These are phyloP conservation scores for Cosmia pyralina DNA, from an alignment of 2,888 invertebrate genomes.

Conservation along the genomic window DNA sequence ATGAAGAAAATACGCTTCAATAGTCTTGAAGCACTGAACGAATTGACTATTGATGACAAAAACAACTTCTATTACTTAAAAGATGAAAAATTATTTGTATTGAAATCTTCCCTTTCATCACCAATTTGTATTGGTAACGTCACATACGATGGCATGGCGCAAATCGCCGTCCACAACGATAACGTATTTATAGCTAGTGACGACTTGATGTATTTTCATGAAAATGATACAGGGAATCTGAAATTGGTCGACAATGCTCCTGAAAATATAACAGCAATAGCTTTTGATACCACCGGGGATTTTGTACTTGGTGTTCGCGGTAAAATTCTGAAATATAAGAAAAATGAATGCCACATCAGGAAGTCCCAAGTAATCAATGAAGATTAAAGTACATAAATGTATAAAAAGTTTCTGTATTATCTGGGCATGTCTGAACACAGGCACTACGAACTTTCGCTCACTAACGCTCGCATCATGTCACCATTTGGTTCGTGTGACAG, in stretches of 20 bases:
- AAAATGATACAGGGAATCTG: conserved; percentile 77
- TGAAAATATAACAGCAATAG: conserved; percentile 79
- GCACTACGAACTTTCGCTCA: too few species aligned
- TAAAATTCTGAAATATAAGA: conserved; percentile 79
- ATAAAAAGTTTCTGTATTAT: too few species aligned
- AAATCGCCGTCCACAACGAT: conserved; percentile 80
- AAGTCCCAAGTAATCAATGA: conserved; percentile 46
- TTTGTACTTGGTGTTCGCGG: conserved; percentile 79
- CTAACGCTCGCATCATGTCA: too few species aligned
- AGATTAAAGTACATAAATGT: not conserved
- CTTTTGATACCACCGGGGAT: conserved; percentile 79
- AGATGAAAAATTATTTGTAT: conserved; percentile 77
- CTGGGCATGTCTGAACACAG: too few species aligned
- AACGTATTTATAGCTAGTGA: conserved; percentile 80
- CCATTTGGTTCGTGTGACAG: too few species aligned
- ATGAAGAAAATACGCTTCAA: conserved; percentile 76
- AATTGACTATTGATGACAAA: conserved; percentile 80
- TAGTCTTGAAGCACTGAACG: conserved; percentile 77
- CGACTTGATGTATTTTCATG: conserved; percentile 78
- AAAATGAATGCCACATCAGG: conserved; percentile 73
- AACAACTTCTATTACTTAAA: conserved; percentile 84
- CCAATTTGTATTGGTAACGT: conserved; percentile 77
- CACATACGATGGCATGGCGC: conserved; percentile 78
- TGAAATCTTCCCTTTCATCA: conserved; percentile 72
- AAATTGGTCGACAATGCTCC: conserved; percentile 77